Evolutionary conservation across 2,888 invertebrate genomes (phyloP).

Genomic region (Dasypolia templi): DNA sequence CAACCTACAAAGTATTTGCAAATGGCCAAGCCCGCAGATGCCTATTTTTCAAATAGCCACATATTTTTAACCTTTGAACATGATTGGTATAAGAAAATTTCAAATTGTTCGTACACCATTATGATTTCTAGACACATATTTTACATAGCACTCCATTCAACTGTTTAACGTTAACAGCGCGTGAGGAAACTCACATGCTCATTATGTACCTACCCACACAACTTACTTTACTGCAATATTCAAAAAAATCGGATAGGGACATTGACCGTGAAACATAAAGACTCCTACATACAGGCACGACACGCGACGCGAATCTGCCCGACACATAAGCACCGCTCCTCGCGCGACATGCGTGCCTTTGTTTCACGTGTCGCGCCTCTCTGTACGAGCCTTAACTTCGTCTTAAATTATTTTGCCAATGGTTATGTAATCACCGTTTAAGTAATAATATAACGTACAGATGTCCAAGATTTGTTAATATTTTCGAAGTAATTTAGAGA

Average conservation of each 20-base stretch:
- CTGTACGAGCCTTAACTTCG: too few species aligned
- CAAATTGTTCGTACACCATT: not conserved
- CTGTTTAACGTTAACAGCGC: not conserved
- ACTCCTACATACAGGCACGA: too few species aligned
- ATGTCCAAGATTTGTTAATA: not conserved
- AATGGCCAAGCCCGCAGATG: not conserved
- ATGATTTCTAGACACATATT: not conserved
- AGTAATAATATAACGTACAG: not conserved
- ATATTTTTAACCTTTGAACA: not conserved
- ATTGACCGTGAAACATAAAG: constrained; percentile 4
- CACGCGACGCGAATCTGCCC: too few species aligned
- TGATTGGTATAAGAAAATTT: not conserved
- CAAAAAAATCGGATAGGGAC: not conserved
- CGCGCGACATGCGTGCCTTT: too few species aligned
- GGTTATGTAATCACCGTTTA: not conserved
- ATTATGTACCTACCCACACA: not conserved
- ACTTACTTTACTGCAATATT: constrained; percentile 3
- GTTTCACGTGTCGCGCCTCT: too few species aligned
- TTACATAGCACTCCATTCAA: constrained; percentile 21
- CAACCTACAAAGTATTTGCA: not conserved
- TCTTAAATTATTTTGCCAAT: not conserved
- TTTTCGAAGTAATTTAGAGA: not conserved
- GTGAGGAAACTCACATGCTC: constrained; percentile 8
- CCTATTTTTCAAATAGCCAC: not conserved
- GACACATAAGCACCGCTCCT: too few species aligned